These are phyloP conservation scores for Nemapogon koenigi DNA, from an alignment of 2,888 invertebrate species.

Conservation along the genomic window DNA sequence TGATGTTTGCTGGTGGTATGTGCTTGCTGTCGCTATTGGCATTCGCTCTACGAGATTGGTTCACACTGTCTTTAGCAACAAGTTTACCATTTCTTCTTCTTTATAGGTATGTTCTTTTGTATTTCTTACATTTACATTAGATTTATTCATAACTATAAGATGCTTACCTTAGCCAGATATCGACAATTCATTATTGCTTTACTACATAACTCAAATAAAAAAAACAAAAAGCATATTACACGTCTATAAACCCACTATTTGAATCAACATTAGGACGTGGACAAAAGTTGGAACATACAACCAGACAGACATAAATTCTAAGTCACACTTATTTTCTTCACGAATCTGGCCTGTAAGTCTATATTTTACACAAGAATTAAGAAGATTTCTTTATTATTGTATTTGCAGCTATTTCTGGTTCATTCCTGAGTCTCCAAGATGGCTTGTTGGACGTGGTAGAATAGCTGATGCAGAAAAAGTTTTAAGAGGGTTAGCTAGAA, in stretches of 20 bases:
- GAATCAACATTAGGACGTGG: too few relatives aligned
- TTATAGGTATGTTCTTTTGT: constrained; percentile 42
- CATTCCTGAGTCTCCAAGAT: constrained; percentile 74
- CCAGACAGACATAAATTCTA: too few relatives aligned
- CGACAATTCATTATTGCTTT: too few relatives aligned
- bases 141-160: neutral
- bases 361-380: neutral
- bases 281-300: too few relatives aligned
- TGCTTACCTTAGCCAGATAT: neutral
- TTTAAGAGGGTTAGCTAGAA: constrained; percentile 65
- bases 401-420: constrained; percentile 67
- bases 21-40: constrained; percentile 68
- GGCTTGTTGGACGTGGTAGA: constrained; percentile 70
- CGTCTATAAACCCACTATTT: too few relatives aligned
- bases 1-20: constrained; percentile 71
- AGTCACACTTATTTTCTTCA: too few relatives aligned
- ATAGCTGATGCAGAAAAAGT: constrained; percentile 72
- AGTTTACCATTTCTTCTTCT: constrained; percentile 67
- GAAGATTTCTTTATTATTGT: constrained; percentile 4
- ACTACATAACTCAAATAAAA: too few relatives aligned
- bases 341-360: too few relatives aligned
- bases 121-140: neutral
- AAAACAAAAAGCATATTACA: too few relatives aligned
- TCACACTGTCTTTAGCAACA: constrained; percentile 65
- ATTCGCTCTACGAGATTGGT: constrained; percentile 67